phyloP scores from a whole-genome alignment of 2,113 vertebrate species.

The Donacobius atricapilla region DNA sequence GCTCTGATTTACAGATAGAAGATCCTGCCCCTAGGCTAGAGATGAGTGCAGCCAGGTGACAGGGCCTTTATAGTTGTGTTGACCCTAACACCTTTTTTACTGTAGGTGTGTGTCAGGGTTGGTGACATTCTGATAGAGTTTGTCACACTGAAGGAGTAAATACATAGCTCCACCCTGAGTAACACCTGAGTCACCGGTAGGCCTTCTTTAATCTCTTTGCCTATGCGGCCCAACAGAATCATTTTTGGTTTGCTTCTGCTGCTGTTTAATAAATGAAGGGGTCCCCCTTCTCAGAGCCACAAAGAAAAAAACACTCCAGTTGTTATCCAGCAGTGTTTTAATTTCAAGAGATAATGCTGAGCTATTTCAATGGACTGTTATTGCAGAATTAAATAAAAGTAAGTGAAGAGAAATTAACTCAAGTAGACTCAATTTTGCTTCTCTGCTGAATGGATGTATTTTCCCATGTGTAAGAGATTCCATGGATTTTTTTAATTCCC shows the following conservation, averaged over 20 bases:
- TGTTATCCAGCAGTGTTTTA: neutral
- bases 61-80: neutral
- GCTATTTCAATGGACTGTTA: neutral
- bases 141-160: neutral
- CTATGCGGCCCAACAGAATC: neutral
- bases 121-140: neutral
- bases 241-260: neutral
- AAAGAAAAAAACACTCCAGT: neutral
- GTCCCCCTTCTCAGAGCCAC: neutral
- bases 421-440: neutral
- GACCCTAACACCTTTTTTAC: neutral
- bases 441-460: neutral
- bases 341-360: neutral
- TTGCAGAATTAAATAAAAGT: slow-evolving; percentile 2
- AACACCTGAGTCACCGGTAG: neutral
- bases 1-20: neutral
- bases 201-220: neutral
- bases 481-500: neutral
- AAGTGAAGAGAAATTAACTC: slow-evolving; percentile 5
- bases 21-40: neutral
- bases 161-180: neutral
- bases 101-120: neutral
- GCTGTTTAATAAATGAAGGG: neutral
- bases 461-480: neutral
- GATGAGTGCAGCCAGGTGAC: neutral